Percentiles rank a stretch among this genome's conserved stretches.
Conservation (phyloP, 1,140 invertebrate species). For the Hermatobates lingyangjiaoensis region DNA sequence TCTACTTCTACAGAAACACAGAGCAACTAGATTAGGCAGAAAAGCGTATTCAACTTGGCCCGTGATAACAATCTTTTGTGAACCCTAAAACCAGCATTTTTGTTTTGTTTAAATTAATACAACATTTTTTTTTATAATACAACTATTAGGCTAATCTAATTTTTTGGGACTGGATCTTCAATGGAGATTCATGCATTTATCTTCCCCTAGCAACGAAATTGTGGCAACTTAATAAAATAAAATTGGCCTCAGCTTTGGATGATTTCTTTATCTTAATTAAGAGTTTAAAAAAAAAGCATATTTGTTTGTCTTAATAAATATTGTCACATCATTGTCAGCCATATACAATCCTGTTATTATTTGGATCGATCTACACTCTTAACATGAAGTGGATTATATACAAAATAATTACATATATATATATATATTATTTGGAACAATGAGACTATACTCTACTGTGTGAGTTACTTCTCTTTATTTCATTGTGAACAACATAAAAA, state of each 20-base stretch:
- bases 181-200: neutral
- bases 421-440: no score
- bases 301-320: no score
- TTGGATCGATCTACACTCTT: no score
- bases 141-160: slow-evolving; percentile 2
- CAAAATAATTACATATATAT: no score
- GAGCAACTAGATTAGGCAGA: neutral
- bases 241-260: neutral
- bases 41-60: neutral
- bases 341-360: no score
- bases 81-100: slow-evolving; percentile 16
- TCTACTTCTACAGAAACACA: neutral
- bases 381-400: no score
- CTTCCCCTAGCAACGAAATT: slow-evolving; percentile 2
- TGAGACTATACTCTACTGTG: no score
- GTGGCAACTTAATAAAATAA: neutral
- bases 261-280: neutral
- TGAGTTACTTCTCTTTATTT: no score
- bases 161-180: neutral
- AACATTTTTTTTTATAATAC: slow-evolving; percentile 5
- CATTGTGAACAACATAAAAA: no score
- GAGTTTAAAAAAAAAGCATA: neutral
- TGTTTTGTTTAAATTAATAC: slow-evolving; percentile 1
- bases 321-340: no score
- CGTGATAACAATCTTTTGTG: slow-evolving; percentile 6